Base-by-base conservation (phyloP, 2,113 vertebrate species). In the Cebidichthys violaceus region DNA sequence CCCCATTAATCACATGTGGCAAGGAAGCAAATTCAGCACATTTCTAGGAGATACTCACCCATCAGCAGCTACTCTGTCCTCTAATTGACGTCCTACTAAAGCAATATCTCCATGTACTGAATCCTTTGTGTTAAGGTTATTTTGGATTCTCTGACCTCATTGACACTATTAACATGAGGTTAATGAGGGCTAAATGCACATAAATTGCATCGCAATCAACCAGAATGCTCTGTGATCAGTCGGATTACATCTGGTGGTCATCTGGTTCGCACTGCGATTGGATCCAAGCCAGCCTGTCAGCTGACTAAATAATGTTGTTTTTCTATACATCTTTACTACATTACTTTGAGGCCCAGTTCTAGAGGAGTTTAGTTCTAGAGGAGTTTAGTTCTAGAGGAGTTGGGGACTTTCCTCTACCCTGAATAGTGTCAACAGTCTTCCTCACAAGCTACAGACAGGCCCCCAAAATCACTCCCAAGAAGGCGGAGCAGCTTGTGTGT, bases 11-110 rank as follows among this genome's bases (percentile, higher is more conserved):
- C 59, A 67, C 39, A 62, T 39, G 45, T 33, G n/a, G 76, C 47
- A 72, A 20, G 39, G 31, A 39, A 43, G 83, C 78, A 24, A 35
- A 37, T 69, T 82, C 69, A 67, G 75, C 77, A 82, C 22, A 81
- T 78, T 78, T 41, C 11, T 31, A 43, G 9, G n/a, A 60, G 39
- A 70, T 60, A 68, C 73, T 82, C 66, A 75, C 66, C 70, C 43
- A 65, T 60, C 45, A 72, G 64, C 77, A 60, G 57, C n/a, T 37
- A 39, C 66, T 29, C 59, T 47, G 8, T n/a, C 39, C 31, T 52
- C 41, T 60, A 52, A 59, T 81, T 77, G 45, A 57, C 62, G 54
- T 50, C 50, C 4, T 2, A 9, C 18, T 43, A 24, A 70, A 52
- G 43, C 61, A 37, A 66, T 27, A 43, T 35, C 27, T 75, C 9